These are phyloP conservation scores for Chloroclystis v-ata DNA, from an alignment of 2,888 invertebrate genomes.

Conservation along the genomic window DNA sequence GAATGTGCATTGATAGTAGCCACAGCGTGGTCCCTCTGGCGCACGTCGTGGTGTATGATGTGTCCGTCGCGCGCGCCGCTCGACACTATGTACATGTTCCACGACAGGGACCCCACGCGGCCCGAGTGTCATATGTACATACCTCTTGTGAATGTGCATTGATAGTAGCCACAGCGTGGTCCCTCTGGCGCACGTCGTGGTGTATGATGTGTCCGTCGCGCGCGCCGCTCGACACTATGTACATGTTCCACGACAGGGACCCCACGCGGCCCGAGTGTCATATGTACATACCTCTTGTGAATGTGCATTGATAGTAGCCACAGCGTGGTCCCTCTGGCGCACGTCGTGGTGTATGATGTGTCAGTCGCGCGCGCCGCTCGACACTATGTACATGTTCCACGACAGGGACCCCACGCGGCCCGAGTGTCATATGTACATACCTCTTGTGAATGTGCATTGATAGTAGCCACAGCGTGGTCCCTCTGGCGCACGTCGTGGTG, in stretches of 20 bases:
- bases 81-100: too few relatives aligned
- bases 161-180: slow-evolving; percentile 86
- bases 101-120: too few relatives aligned
- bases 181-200: slow-evolving; percentile 94
- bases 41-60: too few relatives aligned
- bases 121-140: too few relatives aligned
- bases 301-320: slow-evolving; percentile 85
- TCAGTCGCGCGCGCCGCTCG: slow-evolving; percentile 92
- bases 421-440: too few relatives aligned
- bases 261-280: slow-evolving; percentile 92
- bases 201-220: slow-evolving; percentile 93
- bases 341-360: slow-evolving; percentile 97
- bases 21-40: too few relatives aligned
- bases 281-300: slow-evolving; percentile 82
- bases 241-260: slow-evolving; percentile 94
- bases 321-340: slow-evolving; percentile 88
- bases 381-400: slow-evolving; percentile 93
- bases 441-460: too few relatives aligned
- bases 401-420: slow-evolving; percentile 84
- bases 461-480: too few relatives aligned
- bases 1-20: too few relatives aligned
- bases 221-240: slow-evolving; percentile 89
- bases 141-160: slow-evolving; percentile 87
- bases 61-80: too few relatives aligned
- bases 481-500: too few relatives aligned